phyloP scores from a whole-genome alignment of 2,113 vertebrate species.

The Spizaetus ornatus region DNA sequence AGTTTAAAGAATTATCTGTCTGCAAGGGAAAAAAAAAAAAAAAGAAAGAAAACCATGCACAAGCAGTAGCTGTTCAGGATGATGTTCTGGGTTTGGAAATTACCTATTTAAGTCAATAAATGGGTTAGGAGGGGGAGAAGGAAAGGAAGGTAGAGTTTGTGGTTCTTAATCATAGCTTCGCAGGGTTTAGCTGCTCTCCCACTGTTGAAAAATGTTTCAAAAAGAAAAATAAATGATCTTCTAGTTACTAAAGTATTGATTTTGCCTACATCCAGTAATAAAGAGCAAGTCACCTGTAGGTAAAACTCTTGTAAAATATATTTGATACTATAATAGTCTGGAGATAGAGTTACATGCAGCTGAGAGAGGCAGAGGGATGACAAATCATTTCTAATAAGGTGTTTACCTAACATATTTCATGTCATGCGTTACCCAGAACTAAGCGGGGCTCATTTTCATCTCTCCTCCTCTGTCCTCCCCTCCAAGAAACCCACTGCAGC shows the following conservation, averaged over 20 bases:
- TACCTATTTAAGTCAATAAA: slow-evolving; percentile 66
- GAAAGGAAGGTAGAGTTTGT: slow-evolving; percentile 66
- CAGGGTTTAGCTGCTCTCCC: slow-evolving; percentile 75
- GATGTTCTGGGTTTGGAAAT: slow-evolving; percentile 30
- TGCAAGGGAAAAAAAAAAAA: neutral
- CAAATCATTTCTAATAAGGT: slow-evolving; percentile 72
- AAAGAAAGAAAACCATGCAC: neutral
- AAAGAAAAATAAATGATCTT: slow-evolving; percentile 82
- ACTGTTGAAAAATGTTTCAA: slow-evolving; percentile 82
- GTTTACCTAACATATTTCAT: slow-evolving; percentile 30
- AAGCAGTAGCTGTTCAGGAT: neutral
- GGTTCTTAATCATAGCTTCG: slow-evolving; percentile 81
- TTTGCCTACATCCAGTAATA: slow-evolving; percentile 84
- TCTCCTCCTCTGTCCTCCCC: neutral
- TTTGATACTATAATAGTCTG: slow-evolving; percentile 84
- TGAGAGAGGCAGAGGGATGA: slow-evolving; percentile 69
- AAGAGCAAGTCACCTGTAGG: slow-evolving; percentile 86
- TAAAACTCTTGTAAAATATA: slow-evolving; percentile 86
- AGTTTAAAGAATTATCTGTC: slow-evolving; percentile 61
- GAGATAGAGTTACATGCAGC: slow-evolving; percentile 77
- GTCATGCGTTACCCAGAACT: neutral
- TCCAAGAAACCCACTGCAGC: neutral
- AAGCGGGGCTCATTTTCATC: neutral
- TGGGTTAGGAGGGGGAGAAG: slow-evolving; percentile 64
- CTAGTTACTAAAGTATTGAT: slow-evolving; percentile 82